Evolutionary conservation across 2,113 vertebrate genomes (phyloP).

Genomic region (Alosa alosa): DNA sequence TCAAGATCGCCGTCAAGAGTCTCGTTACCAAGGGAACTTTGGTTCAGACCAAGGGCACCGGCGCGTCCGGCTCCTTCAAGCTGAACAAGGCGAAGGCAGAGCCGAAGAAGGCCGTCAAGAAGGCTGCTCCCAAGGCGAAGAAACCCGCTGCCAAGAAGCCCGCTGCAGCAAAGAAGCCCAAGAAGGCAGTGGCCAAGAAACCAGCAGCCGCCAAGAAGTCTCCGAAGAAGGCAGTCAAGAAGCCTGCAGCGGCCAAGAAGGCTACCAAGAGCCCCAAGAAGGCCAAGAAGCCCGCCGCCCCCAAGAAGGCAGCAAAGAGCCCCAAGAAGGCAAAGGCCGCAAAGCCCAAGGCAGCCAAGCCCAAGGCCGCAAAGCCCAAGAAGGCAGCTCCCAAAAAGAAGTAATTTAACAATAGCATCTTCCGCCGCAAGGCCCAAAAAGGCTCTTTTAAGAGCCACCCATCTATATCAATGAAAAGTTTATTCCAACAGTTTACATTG

Average conservation of each 20-base stretch:
- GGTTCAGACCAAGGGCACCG: too few relatives aligned
- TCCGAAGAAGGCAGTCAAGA: background rate
- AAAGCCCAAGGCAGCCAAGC: constrained; percentile 5
- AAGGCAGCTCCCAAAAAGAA: background rate
- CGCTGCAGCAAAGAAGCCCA: constrained; percentile 12
- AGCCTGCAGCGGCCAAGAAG: constrained; percentile 2
- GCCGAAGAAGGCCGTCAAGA: too few relatives aligned
- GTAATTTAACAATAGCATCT: background rate
- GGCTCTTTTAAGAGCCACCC: constrained; percentile 52
- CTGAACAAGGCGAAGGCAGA: too few relatives aligned
- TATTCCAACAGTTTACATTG: too few relatives aligned
- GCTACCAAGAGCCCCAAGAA: background rate
- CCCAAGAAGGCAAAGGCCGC: background rate
- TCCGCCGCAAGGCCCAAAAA: background rate
- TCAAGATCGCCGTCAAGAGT: background rate
- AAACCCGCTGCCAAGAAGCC: background rate
- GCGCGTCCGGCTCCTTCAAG: too few relatives aligned
- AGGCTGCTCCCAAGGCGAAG: too few relatives aligned
- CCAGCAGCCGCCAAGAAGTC: constrained; percentile 7
- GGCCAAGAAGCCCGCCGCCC: background rate
- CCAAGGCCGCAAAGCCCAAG: background rate
- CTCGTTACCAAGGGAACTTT: background rate
- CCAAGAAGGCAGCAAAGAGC: background rate
- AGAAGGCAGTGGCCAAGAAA: constrained; percentile 5
- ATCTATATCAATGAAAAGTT: background rate